Evolutionary conservation across 2,888 invertebrate species (phyloP).

Genomic region (Eupithecia abbreviata): DNA sequence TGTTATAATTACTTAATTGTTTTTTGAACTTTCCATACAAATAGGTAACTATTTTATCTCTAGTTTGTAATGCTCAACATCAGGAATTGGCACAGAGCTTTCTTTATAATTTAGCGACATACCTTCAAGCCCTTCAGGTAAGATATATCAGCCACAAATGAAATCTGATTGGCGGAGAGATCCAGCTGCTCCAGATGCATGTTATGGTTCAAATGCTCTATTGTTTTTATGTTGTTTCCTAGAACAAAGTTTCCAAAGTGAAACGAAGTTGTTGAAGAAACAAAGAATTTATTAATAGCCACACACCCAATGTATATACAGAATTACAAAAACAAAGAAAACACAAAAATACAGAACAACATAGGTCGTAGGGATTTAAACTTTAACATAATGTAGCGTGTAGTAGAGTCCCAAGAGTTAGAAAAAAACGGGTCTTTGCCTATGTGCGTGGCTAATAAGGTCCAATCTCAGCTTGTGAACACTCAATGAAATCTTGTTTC

Average conservation of each 20-base stretch:
- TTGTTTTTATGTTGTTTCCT: slow-evolving; percentile 96
- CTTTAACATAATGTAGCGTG: too few species aligned
- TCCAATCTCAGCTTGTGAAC: neutral
- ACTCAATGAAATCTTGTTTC: neutral
- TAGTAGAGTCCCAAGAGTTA: too few species aligned
- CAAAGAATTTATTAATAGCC: too few species aligned
- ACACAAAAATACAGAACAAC: too few species aligned
- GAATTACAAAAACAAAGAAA: too few species aligned
- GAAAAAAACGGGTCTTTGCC: too few species aligned
- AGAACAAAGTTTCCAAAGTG: slow-evolving; percentile 50
- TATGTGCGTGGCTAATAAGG: too few species aligned
- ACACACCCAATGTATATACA: too few species aligned
- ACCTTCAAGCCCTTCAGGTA: slow-evolving; percentile 93
- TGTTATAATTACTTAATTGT: neutral
- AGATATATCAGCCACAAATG: slow-evolving; percentile 92
- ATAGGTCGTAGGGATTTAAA: too few species aligned
- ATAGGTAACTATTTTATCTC: neutral
- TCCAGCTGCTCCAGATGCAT: slow-evolving; percentile 92
- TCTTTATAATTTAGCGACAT: slow-evolving; percentile 46
- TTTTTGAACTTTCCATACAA: neutral
- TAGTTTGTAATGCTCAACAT: neutral
- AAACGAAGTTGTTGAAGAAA: too few species aligned
- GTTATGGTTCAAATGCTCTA: slow-evolving; percentile 94
- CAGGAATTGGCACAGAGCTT: neutral
- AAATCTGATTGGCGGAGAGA: slow-evolving; percentile 94